Percentiles rank a stretch among this genome's conserved stretches.
phyloP scores from a whole-genome alignment of 1,140 invertebrate species.

The Calliopsis andreniformis region DNA sequence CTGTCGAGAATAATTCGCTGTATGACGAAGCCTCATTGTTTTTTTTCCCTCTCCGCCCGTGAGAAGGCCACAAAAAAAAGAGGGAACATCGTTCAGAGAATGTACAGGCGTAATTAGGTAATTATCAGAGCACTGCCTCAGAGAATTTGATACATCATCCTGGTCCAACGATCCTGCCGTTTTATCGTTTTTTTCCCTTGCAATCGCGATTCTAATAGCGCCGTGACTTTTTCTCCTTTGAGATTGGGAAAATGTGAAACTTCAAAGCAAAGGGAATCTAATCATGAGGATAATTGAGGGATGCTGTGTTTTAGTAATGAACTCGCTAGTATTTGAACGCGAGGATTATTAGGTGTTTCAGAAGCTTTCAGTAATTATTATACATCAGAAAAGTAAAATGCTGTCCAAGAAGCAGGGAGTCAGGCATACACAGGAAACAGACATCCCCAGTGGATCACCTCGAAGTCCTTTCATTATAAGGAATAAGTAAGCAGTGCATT shows the following conservation, averaged over 20 bases:
- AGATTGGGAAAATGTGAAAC: neutral
- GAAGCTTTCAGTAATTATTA: too few relatives aligned
- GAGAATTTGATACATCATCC: slow-evolving; percentile 45
- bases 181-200: slow-evolving; percentile 19
- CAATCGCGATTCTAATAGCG: too few relatives aligned
- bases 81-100: slow-evolving; percentile 19
- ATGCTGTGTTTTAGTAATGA: too few relatives aligned
- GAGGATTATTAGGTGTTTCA: too few relatives aligned
- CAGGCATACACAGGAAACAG: neutral
- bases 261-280: too few relatives aligned
- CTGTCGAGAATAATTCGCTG: neutral
- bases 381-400: too few relatives aligned
- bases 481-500: slow-evolving; percentile 1
- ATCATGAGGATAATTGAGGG: too few relatives aligned
- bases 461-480: neutral
- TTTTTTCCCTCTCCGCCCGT: slow-evolving; percentile 2
- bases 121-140: slow-evolving; percentile 36
- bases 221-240: neutral
- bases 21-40: neutral
- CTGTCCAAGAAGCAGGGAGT: too few relatives aligned
- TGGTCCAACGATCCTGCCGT: neutral
- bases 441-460: neutral
- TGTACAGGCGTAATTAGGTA: slow-evolving; percentile 29
- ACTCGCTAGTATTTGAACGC: too few relatives aligned
- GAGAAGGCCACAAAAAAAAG: slow-evolving; percentile 13